phyloP scores from a whole-genome alignment of 1,140 invertebrate species.

The Calosoma granatense region DNA sequence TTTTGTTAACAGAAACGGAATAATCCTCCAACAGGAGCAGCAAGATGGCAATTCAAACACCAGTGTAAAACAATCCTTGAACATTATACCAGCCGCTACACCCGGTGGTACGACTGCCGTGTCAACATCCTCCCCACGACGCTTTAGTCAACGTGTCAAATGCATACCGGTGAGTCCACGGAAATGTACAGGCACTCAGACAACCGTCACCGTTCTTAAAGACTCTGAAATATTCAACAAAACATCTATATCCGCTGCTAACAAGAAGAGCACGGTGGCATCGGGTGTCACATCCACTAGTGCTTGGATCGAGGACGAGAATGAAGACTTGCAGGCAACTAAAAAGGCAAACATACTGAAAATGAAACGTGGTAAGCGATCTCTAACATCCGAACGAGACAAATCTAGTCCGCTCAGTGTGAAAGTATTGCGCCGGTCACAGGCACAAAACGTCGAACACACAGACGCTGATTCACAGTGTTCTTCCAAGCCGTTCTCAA shows the following conservation, averaged over 20 bases:
- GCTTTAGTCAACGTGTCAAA: background rate
- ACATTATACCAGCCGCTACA: background rate
- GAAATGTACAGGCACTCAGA: background rate
- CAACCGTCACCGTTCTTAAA: background rate
- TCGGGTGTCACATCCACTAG: background rate
- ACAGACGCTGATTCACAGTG: background rate
- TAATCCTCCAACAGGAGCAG: background rate
- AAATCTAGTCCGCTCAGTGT: constrained; percentile 28
- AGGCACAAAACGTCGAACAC: constrained; percentile 11
- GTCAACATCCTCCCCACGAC: background rate
- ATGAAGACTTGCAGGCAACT: background rate
- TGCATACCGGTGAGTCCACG: background rate
- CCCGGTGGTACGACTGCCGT: background rate
- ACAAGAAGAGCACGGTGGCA: background rate
- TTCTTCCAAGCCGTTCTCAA: background rate
- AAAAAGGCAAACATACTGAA: background rate
- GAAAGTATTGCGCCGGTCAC: constrained; percentile 26
- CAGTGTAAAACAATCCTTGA: background rate
- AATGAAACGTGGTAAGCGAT: constrained; percentile 28
- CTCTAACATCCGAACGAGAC: constrained; percentile 28
- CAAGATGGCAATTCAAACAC: background rate
- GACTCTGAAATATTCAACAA: background rate
- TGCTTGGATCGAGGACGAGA: background rate
- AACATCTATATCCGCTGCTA: background rate
- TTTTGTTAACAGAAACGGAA: constrained; percentile 30